Evolutionary conservation across 35 echinoderm and acorn worm genomes (phyloP).

Genomic region (Antedon bifida): DNA sequence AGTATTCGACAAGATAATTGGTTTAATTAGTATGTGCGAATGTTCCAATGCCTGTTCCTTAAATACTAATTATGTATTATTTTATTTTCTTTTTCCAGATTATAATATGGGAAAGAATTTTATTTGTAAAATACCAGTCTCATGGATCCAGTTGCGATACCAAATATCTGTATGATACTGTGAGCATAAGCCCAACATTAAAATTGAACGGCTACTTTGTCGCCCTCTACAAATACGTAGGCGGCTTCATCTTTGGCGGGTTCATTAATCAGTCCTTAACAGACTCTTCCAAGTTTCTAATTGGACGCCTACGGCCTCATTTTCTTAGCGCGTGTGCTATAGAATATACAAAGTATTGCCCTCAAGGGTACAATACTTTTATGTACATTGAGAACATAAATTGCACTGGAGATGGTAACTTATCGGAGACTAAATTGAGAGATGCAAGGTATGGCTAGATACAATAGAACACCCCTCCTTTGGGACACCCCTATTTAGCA

Average conservation of each 20-base stretch:
- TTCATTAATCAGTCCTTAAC: conserved; percentile 30
- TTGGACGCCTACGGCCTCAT: conserved; percentile 57
- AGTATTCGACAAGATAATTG: no score
- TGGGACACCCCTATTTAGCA: no score
- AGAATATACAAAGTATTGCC: conserved; percentile 44
- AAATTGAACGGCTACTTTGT: neutral
- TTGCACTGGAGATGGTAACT: conserved; percentile 26
- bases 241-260: conserved; percentile 31
- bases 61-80: no score
- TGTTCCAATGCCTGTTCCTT: no score
- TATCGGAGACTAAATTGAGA: neutral
- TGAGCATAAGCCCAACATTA: neutral
- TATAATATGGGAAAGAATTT: neutral
- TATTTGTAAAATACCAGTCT: neutral
- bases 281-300: conserved; percentile 36
- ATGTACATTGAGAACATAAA: conserved; percentile 26
- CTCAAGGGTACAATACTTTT: conserved; percentile 10
- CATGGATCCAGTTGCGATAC: neutral
- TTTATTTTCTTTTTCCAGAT: neutral
- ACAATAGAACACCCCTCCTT: no score
- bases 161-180: neutral
- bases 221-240: conserved; percentile 46
- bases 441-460: conserved; percentile 75
- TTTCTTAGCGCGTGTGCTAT: conserved; percentile 39
- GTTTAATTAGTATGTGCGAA: no score